Conservation (phyloP, 2,113 vertebrate genomes). For the Pseudorasbora parva region DNA sequence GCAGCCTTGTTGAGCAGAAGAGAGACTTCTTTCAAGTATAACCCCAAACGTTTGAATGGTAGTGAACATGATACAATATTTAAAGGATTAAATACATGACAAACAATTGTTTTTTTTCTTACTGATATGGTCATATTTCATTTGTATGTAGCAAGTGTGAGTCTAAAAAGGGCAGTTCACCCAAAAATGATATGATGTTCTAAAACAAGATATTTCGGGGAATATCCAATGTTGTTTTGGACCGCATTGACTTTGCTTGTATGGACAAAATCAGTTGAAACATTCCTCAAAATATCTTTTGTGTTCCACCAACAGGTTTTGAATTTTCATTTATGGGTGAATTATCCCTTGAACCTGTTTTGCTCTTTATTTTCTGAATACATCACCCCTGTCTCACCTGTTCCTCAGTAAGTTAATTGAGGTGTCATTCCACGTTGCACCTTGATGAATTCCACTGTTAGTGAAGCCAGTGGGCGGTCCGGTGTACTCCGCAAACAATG, state of each 20-base stretch:
- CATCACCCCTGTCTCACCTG: slow-evolving; percentile 27
- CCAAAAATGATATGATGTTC: neutral
- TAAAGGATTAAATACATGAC: neutral
- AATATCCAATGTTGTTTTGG: neutral
- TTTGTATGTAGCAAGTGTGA: neutral
- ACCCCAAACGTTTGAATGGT: neutral
- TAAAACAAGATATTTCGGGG: neutral
- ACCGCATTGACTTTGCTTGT: neutral
- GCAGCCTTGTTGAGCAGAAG: neutral
- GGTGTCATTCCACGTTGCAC: slow-evolving; percentile 22
- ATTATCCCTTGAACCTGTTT: neutral
- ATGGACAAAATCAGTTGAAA: neutral
- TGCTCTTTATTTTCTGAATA: neutral
- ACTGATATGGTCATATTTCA: slow-evolving; percentile 6
- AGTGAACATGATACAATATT: neutral
- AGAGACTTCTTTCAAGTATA: neutral
- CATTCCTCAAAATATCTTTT: neutral
- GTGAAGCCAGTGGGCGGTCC: slow-evolving; percentile 12
- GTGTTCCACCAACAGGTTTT: neutral
- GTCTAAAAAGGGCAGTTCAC: neutral
- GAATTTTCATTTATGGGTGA: neutral
- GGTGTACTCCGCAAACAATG: neutral
- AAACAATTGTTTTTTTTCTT: neutral
- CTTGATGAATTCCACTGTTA: slow-evolving; percentile 23
- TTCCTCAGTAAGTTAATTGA: neutral